These are phyloP conservation scores for Platorchestia sp. DNA, from an alignment of 1,140 invertebrate genomes.

Conservation along the genomic window DNA sequence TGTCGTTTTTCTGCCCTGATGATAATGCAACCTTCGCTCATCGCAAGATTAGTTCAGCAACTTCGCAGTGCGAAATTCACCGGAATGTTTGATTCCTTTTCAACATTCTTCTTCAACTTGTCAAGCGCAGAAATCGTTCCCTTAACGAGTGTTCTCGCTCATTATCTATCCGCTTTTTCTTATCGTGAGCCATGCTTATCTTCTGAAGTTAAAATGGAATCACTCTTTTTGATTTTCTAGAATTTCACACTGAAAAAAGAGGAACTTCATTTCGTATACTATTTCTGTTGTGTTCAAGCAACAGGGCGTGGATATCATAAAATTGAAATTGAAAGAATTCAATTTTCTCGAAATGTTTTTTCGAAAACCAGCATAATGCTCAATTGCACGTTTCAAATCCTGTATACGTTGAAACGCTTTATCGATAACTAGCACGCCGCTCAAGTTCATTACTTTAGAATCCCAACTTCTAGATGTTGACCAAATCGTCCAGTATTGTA, in stretches of 20 bases:
- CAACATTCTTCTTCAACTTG: background rate
- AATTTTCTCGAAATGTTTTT: background rate
- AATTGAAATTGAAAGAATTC: background rate
- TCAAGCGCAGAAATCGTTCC: background rate
- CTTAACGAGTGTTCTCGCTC: background rate
- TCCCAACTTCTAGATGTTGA: too few species aligned
- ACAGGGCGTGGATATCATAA: background rate
- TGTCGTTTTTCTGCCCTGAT: background rate
- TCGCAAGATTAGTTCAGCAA: background rate
- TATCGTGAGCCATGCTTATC: background rate
- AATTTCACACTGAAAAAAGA: background rate
- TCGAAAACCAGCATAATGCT: background rate
- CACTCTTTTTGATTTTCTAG: background rate
- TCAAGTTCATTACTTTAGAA: too few species aligned
- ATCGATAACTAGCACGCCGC: too few species aligned
- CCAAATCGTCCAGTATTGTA: too few species aligned
- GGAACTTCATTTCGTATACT: background rate
- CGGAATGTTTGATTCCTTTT: background rate
- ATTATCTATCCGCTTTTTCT: background rate
- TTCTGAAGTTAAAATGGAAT: background rate
- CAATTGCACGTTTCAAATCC: background rate
- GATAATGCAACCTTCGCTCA: background rate
- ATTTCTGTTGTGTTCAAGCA: background rate
- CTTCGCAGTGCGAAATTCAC: background rate
- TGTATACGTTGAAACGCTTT: too few species aligned